Conservation (phyloP, 2,797 vertebrate species). For the Pteronotus mesoamericanus region DNA sequence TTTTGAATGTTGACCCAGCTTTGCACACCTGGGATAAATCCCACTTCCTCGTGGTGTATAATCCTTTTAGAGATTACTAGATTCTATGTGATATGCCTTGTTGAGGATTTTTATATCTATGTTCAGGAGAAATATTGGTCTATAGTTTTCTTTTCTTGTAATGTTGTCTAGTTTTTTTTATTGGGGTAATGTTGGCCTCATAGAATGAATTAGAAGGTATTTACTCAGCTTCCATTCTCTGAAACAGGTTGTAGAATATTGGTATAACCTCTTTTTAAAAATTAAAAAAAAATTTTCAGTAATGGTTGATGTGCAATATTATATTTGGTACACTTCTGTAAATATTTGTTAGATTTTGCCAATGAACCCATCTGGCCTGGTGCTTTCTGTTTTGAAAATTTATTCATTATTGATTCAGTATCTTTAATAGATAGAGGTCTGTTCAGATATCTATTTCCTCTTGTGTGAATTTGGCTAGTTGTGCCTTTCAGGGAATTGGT, state of each 20-base stretch:
- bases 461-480: neutral
- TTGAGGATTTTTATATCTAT: neutral
- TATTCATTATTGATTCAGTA: neutral
- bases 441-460: neutral
- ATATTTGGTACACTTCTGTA: neutral
- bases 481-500: neutral
- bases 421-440: neutral
- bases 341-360: neutral
- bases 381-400: neutral
- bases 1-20: neutral
- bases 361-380: neutral
- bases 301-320: neutral
- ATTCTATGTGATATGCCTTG: neutral
- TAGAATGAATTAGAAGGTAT: neutral
- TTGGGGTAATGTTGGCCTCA: neutral
- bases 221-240: neutral
- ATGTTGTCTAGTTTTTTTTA: neutral
- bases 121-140: neutral
- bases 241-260: neutral
- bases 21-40: neutral
- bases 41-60: neutral
- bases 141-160: neutral
- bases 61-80: neutral
- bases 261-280: neutral
- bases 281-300: neutral